Evolutionary conservation across 2,888 invertebrate species (phyloP).

Genomic region (Drosophila ezoana): DNA sequence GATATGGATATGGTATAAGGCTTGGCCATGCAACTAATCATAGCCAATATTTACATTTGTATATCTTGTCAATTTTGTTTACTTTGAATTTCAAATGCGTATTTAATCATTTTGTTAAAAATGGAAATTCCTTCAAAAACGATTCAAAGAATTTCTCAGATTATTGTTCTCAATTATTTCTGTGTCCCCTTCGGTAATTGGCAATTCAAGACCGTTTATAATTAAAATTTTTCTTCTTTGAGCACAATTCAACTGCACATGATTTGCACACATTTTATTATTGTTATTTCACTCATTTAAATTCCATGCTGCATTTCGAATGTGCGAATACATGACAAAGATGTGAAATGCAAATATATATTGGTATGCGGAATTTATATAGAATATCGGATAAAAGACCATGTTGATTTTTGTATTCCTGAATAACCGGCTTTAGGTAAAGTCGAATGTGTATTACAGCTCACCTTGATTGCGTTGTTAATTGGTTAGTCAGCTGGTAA

Average conservation of each 20-base stretch:
- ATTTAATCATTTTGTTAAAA: neutral
- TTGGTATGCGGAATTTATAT: constrained; percentile 13
- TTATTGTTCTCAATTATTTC: constrained; percentile 21
- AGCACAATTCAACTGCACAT: constrained; percentile 49
- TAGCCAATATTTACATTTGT: too few relatives aligned
- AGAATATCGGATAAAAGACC: neutral
- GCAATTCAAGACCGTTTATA: constrained; percentile 13
- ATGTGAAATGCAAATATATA: constrained; percentile 25
- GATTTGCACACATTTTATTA: constrained; percentile 52
- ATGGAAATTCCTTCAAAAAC: constrained; percentile 11
- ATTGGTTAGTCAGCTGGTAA: constrained; percentile 63
- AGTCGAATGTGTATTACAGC: constrained; percentile 31
- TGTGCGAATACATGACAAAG: constrained; percentile 15
- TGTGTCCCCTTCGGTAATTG: neutral
- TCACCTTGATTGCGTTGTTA: constrained; percentile 64
- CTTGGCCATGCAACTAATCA: too few relatives aligned
- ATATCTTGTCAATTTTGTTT: neutral
- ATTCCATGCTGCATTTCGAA: constrained; percentile 55
- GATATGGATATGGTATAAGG: too few relatives aligned
- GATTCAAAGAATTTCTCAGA: neutral
- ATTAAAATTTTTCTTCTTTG: constrained; percentile 31
- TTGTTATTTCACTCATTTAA: constrained; percentile 60
- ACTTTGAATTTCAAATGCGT: neutral
- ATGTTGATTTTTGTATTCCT: neutral
- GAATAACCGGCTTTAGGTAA: constrained; percentile 4